Percentiles rank a stretch among this genome's conserved stretches.
phyloP scores from a whole-genome alignment of 2,113 vertebrate genomes.

The Sciurus niger region DNA sequence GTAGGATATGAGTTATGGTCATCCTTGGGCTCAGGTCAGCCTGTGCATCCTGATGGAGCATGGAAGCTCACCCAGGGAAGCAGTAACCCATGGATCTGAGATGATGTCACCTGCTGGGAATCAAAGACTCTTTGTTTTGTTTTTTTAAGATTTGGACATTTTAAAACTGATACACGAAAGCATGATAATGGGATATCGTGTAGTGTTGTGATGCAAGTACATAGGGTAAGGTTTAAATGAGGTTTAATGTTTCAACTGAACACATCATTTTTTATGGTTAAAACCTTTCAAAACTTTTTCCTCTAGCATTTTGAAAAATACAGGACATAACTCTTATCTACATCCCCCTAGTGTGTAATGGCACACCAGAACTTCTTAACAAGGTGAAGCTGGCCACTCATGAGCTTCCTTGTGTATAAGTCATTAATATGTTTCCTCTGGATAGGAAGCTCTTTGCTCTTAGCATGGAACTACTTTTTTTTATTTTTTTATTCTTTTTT shows the following conservation, averaged over 20 bases:
- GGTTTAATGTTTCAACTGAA: too few relatives aligned
- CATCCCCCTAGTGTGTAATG: too few relatives aligned
- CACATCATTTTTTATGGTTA: too few relatives aligned
- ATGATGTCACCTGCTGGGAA: too few relatives aligned
- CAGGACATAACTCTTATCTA: too few relatives aligned
- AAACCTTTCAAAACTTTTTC: not conserved
- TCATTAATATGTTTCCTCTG: slow-evolving; percentile 87
- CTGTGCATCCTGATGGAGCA: not conserved
- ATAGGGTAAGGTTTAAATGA: not conserved
- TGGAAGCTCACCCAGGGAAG: not conserved
- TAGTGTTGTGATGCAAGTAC: too few relatives aligned
- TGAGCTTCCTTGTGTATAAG: not conserved
- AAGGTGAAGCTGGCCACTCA: not conserved
- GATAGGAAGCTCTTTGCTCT: slow-evolving; percentile 91
- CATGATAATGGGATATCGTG: not conserved
- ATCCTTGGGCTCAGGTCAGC: not conserved
- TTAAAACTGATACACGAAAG: not conserved
- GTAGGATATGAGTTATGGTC: not conserved
- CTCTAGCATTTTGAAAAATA: not conserved
- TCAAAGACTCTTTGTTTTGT: not conserved
- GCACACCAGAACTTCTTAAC: not conserved
- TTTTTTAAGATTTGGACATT: not conserved
- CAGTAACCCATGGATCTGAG: too few relatives aligned
- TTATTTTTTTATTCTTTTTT: not conserved
- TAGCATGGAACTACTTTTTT: slow-evolving; percentile 86